These are phyloP conservation scores for Teleiodes luculella DNA, from an alignment of 2,888 invertebrate species.

Conservation along the genomic window DNA sequence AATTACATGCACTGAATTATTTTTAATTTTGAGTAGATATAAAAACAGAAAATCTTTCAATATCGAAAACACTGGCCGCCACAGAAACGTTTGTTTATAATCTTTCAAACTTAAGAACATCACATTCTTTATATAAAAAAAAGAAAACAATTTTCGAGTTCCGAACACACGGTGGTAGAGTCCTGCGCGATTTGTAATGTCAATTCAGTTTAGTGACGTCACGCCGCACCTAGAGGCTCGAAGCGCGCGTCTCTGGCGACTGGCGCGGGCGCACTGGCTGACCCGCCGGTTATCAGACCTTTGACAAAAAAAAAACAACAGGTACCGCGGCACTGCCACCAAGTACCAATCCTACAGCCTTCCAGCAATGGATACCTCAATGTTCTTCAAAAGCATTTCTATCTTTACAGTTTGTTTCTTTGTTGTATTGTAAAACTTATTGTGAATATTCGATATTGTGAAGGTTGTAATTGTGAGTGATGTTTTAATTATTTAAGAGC, in stretches of 20 bases:
- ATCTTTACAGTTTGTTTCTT: neutral
- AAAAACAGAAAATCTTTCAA: neutral
- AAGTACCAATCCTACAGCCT: too few species aligned
- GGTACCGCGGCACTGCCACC: conserved; percentile 40
- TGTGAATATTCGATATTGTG: neutral
- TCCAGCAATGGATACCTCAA: neutral
- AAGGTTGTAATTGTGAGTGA: too few species aligned
- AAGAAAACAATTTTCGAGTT: neutral
- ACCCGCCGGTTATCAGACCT: conserved; percentile 55
- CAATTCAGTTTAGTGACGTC: neutral
- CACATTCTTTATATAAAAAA: neutral
- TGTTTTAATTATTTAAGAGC: too few species aligned
- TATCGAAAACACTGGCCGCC: neutral
- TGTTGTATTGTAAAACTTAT: neutral
- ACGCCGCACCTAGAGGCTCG: conserved; percentile 18
- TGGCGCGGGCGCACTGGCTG: conserved; percentile 60
- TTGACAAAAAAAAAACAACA: conserved; percentile 55
- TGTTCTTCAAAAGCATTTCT: neutral
- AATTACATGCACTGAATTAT: neutral
- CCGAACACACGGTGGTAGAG: neutral
- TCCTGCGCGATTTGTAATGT: neutral
- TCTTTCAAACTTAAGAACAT: neutral
- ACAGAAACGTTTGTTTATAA: neutral
- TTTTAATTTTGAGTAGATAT: neutral
- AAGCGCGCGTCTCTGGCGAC: conserved; percentile 57